A percentile compares a stretch with the other conserved stretches of the same genome.
Conservation (phyloP, 2,797 vertebrate species). For the Ptychobarbus kaznakovi region DNA sequence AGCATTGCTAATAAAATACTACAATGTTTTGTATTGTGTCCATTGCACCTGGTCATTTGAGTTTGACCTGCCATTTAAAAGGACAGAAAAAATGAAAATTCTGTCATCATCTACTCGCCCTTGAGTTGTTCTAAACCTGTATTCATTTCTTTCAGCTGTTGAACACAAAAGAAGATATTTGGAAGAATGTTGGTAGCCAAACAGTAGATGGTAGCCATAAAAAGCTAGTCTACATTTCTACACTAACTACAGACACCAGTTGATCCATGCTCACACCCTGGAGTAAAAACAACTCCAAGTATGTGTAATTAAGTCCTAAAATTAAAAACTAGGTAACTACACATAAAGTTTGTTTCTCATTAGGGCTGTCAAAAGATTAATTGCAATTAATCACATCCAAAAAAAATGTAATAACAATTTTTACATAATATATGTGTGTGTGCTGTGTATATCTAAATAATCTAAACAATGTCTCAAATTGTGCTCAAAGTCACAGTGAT, state of each 20-base stretch:
- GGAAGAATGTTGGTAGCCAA: no score
- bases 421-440: no score
- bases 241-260: neutral
- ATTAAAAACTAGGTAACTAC: neutral
- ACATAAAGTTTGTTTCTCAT: no score
- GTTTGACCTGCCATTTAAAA: neutral
- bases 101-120: no score
- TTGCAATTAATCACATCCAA: no score
- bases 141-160: no score
- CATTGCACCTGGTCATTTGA: neutral
- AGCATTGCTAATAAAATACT: neutral
- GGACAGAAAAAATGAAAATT: no score
- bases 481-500: neutral
- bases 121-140: no score
- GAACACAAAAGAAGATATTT: no score
- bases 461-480: neutral
- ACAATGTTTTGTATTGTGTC: neutral
- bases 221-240: neutral
- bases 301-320: neutral
- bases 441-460: neutral
- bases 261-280: neutral
- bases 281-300: neutral
- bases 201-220: neutral
- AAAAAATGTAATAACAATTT: no score
- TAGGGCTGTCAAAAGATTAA: no score